phyloP scores from a whole-genome alignment of 2,113 vertebrate species.

The Illadopsis cleaveri region DNA sequence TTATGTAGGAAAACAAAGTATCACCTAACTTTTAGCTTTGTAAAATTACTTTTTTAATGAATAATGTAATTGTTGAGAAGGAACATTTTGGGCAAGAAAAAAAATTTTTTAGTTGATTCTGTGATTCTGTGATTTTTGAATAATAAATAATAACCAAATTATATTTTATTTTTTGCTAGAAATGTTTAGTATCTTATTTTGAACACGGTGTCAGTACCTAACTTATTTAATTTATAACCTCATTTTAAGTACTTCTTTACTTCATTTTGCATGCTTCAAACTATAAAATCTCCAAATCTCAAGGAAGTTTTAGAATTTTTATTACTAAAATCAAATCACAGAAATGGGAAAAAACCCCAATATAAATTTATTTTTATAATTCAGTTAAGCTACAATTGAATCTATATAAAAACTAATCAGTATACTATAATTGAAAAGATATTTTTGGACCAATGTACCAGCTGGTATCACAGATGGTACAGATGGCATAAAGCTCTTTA shows the following conservation, averaged over 20 bases:
- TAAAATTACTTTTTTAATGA: not conserved
- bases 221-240: not conserved
- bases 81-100: not conserved
- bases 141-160: not conserved
- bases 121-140: not conserved
- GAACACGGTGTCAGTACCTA: not conserved
- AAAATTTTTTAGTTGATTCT: not conserved
- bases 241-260: not conserved
- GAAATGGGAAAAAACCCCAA: not conserved
- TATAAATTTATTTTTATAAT: slow-evolving; percentile 49
- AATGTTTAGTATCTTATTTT: not conserved
- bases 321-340: not conserved
- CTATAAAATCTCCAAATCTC: not conserved
- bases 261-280: not conserved
- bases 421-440: slow-evolving; percentile 59
- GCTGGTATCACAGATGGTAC: slow-evolving; percentile 71
- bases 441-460: slow-evolving; percentile 68
- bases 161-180: not conserved
- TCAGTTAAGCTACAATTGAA: slow-evolving; percentile 43
- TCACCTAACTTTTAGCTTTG: not conserved
- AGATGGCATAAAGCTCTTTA: slow-evolving; percentile 65
- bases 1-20: not conserved
- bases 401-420: slow-evolving; percentile 65
- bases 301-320: not conserved
- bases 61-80: not conserved